Base-by-base conservation (phyloP, 2,113 vertebrate species). In the Xenus cinereus region DNA sequence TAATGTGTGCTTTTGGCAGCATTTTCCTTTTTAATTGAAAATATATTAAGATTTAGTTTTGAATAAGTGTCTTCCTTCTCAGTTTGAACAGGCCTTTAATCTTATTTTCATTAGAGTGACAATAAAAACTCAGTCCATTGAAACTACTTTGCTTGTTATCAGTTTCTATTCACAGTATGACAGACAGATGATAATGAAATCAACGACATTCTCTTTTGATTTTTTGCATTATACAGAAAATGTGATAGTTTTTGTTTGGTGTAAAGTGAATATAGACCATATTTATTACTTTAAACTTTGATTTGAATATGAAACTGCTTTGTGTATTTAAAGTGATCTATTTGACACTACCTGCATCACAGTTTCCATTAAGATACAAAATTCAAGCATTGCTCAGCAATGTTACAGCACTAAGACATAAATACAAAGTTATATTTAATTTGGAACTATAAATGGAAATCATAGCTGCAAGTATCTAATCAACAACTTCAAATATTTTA, bases 151-250 rank as follows among this genome's bases (percentile, higher is more conserved):
- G 24, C 48, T 81, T 81, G 17, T 59, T 84, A 68, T 63, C 35
- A 43, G 17, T 24, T 87, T 74, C 46, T 90, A 48, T 77, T 92
- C 63, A 96, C 15, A 68, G 13, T 46, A 27, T 69, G 63, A 90
- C 17, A 78, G 37, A 62, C 6, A 62, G 14, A 88, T 20, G 43
- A 66, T 78, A 82, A 88, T 27, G 7, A 91, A 96, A 81, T 80
- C 30, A 69, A 12, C 87, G 22, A 45, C 9, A 48, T 67, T 82
- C 5, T 63, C 9, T 39, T 86, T 60, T 64, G 48, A 30, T 57
- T 64, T 84, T 85, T 80, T 84, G 3, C 17, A 48, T 24, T 53
- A 12, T 63, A 69, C 10, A n/a, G 21, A 62, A 67, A 90, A 57
- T 26, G 2, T 62, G 7, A 23, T n/a, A 10, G 15, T 4, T 63